These are phyloP conservation scores for Spodoptera littoralis DNA, from an alignment of 2,888 invertebrate species.

Conservation along the genomic window DNA sequence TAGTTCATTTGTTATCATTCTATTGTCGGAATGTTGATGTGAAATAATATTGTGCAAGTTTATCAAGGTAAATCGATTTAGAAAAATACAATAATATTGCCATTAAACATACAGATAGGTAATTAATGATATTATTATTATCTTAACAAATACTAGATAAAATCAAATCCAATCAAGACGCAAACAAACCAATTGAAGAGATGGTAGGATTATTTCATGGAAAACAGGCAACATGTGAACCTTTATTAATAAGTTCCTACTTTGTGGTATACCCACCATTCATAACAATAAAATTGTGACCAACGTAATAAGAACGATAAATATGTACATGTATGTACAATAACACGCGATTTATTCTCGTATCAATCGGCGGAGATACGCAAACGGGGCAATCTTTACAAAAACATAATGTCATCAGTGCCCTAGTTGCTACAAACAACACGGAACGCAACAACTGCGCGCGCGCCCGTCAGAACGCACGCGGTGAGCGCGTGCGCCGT, in stretches of 20 bases:
- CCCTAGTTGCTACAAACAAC: slow-evolving; percentile 54
- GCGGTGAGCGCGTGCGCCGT: slow-evolving; percentile 55
- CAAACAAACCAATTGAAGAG: slow-evolving; percentile 25
- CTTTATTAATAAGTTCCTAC: not conserved
- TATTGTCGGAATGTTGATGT: slow-evolving; percentile 11
- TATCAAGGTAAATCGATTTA: slow-evolving; percentile 3
- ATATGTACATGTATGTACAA: slow-evolving; percentile 1
- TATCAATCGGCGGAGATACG: slow-evolving; percentile 15
- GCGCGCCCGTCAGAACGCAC: slow-evolving; percentile 55
- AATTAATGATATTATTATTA: no score
- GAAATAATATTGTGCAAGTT: slow-evolving; percentile 32
- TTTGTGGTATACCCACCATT: not conserved
- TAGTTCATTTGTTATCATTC: slow-evolving; percentile 1
- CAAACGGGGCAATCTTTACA: slow-evolving; percentile 35
- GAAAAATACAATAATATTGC: slow-evolving; percentile 14
- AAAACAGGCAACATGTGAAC: no score
- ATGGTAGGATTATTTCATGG: no score
- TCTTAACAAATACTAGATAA: not conserved
- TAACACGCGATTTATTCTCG: slow-evolving; percentile 24
- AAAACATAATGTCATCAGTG: slow-evolving; percentile 58
- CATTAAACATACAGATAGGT: slow-evolving; percentile 19
- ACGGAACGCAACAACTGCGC: slow-evolving; percentile 38
- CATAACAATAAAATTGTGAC: not conserved
- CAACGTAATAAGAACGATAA: slow-evolving; percentile 12
- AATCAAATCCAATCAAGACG: slow-evolving; percentile 6